phyloP scores from a whole-genome alignment of 2,113 vertebrate genomes.

The Balaenoptera acutorostrata region DNA sequence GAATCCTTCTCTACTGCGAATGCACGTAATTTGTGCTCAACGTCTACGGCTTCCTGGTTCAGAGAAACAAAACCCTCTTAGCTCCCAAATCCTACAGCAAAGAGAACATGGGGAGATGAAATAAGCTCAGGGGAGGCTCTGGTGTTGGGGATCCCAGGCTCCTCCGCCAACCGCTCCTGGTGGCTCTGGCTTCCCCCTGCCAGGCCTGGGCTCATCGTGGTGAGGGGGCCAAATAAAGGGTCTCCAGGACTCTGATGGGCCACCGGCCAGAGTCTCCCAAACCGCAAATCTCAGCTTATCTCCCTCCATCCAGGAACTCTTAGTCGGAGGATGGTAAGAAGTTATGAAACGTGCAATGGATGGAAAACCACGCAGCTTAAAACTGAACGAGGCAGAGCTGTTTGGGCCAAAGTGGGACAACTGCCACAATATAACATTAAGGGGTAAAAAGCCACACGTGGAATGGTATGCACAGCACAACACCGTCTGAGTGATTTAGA shows the following conservation, averaged over 20 bases:
- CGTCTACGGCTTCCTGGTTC: not conserved
- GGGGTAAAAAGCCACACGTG: no score
- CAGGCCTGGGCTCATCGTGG: not conserved
- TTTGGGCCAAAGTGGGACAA: not conserved
- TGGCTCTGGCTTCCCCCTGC: not conserved
- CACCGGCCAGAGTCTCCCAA: not conserved
- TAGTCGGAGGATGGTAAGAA: not conserved
- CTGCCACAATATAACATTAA: not conserved
- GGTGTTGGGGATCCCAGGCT: not conserved
- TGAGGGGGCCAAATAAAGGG: not conserved
- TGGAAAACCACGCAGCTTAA: fast-evolving
- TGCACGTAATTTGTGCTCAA: not conserved
- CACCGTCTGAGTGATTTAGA: not conserved
- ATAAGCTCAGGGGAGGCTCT: not conserved
- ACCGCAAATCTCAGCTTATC: not conserved
- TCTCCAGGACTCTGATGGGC: not conserved
- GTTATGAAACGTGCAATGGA: fast-evolving
- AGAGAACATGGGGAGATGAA: not conserved
- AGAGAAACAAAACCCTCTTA: not conserved
- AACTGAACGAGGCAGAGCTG: not conserved
- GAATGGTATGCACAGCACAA: no score
- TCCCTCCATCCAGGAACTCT: not conserved
- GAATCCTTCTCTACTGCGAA: not conserved
- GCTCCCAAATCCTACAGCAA: not conserved
- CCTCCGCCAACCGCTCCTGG: fast-evolving